Percentiles rank a stretch among this genome's conserved stretches.
Evolutionary conservation across 2,797 vertebrate species (phyloP).

Genomic region (Dermochelys coriacea): DNA sequence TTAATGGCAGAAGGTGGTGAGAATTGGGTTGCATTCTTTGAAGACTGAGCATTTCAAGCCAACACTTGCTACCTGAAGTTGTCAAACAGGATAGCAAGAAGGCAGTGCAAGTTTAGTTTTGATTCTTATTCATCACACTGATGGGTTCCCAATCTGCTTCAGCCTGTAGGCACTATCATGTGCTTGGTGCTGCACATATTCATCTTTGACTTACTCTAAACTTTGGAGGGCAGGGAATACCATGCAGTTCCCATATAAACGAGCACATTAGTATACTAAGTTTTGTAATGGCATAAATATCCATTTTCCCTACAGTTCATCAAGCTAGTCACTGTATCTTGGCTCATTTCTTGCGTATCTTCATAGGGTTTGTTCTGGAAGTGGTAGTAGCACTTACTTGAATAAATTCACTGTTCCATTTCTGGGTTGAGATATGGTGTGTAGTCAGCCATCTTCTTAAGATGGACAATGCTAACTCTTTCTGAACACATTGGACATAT

Average conservation of each 20-base stretch:
- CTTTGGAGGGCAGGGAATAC: too few species aligned
- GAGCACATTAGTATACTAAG: too few species aligned
- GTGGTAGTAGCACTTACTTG: constrained; percentile 18
- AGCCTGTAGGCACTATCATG: too few species aligned
- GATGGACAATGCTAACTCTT: constrained; percentile 80
- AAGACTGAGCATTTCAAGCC: not conserved
- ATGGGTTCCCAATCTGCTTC: not conserved
- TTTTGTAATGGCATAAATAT: too few species aligned
- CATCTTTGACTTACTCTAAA: too few species aligned
- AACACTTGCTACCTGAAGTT: not conserved
- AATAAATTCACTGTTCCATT: constrained; percentile 74
- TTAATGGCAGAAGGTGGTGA: not conserved
- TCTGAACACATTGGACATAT: constrained; percentile 96
- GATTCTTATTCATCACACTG: not conserved
- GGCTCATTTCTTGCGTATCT: not conserved
- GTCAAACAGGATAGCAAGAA: not conserved
- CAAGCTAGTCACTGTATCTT: not conserved
- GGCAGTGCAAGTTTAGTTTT: not conserved
- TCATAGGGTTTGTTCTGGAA: not conserved
- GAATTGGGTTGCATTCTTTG: not conserved
- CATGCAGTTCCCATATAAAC: too few species aligned
- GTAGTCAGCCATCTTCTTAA: constrained; percentile 88
- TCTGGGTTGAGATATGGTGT: constrained; percentile 85
- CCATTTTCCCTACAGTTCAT: too few species aligned
- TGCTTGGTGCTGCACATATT: too few species aligned